These are phyloP conservation scores for Liodrosophila aerea DNA, from an alignment of 2,888 invertebrate species.

Conservation along the genomic window DNA sequence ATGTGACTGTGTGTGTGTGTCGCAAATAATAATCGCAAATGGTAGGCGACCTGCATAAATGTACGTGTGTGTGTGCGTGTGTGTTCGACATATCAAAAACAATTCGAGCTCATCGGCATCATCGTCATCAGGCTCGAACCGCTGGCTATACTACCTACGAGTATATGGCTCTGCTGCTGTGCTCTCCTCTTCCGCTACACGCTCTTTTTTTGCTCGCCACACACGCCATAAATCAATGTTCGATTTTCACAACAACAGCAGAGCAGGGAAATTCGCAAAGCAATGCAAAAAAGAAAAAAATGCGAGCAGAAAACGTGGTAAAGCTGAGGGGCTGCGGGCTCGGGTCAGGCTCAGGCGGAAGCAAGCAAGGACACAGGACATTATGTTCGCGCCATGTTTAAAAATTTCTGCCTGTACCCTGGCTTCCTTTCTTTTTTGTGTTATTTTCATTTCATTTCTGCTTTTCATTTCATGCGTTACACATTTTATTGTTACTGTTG, in stretches of 20 bases:
- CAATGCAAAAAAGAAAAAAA: slow-evolving; percentile 44
- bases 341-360: slow-evolving; percentile 18
- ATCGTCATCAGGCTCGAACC: slow-evolving; percentile 54
- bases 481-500: slow-evolving; percentile 55
- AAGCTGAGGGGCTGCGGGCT: slow-evolving; percentile 23
- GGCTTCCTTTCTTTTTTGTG: slow-evolving; percentile 39
- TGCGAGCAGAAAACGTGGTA: slow-evolving; percentile 24
- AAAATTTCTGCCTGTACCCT: slow-evolving; percentile 50
- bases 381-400: slow-evolving; percentile 81
- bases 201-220: slow-evolving; percentile 56
- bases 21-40: slow-evolving; percentile 68
- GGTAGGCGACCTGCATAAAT: slow-evolving; percentile 42
- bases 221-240: slow-evolving; percentile 80
- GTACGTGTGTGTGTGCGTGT: slow-evolving; percentile 20
- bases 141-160: slow-evolving; percentile 34
- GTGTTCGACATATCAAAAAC: slow-evolving; percentile 68
- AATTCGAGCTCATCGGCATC: slow-evolving; percentile 78
- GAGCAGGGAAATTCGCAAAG: slow-evolving; percentile 68
- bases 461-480: slow-evolving; percentile 75
- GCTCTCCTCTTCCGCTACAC: slow-evolving; percentile 5
- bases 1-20: slow-evolving; percentile 49
- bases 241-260: slow-evolving; percentile 70
- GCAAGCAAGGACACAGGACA: slow-evolving; percentile 79
- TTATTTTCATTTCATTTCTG: slow-evolving; percentile 44
- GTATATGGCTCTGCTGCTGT: slow-evolving; percentile 19